These are phyloP conservation scores for Cyrtodaria siliqua DNA, from an alignment of 2,888 invertebrate genomes.

Conservation along the genomic window DNA sequence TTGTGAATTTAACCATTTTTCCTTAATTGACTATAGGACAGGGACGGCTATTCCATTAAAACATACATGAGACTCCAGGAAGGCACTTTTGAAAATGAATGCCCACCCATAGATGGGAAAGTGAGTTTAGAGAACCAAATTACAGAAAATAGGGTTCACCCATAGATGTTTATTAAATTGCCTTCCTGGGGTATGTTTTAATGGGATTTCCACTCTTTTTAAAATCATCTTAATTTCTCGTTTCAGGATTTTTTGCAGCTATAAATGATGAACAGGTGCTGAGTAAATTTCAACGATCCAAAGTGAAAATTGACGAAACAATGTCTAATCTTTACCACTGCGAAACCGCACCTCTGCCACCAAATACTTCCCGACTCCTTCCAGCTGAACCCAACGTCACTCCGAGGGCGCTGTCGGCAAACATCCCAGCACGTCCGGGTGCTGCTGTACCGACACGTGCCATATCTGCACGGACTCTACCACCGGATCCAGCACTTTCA, in stretches of 20 bases:
- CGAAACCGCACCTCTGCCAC: slow-evolving; percentile 46
- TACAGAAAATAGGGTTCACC: too few relatives aligned
- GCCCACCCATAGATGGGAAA: too few relatives aligned
- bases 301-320: slow-evolving; percentile 50
- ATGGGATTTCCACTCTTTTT: too few relatives aligned
- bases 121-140: too few relatives aligned
- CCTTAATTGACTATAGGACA: too few relatives aligned
- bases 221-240: too few relatives aligned
- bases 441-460: slow-evolving; percentile 30
- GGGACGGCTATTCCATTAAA: too few relatives aligned
- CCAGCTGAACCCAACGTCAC: slow-evolving; percentile 58
- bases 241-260: slow-evolving; percentile 70
- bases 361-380: slow-evolving; percentile 51
- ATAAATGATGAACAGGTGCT: slow-evolving; percentile 55
- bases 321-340: slow-evolving; percentile 65
- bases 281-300: slow-evolving; percentile 39
- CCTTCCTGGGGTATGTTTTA: too few relatives aligned
- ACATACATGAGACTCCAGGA: too few relatives aligned
- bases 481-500: slow-evolving; percentile 35
- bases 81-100: too few relatives aligned
- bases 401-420: slow-evolving; percentile 60
- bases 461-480: slow-evolving; percentile 53
- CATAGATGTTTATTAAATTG: too few relatives aligned
- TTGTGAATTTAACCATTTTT: too few relatives aligned
- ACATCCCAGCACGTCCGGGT: slow-evolving; percentile 41